phyloP scores from a whole-genome alignment of 2,113 vertebrate genomes.

The Urocynchramus pylzowi region DNA sequence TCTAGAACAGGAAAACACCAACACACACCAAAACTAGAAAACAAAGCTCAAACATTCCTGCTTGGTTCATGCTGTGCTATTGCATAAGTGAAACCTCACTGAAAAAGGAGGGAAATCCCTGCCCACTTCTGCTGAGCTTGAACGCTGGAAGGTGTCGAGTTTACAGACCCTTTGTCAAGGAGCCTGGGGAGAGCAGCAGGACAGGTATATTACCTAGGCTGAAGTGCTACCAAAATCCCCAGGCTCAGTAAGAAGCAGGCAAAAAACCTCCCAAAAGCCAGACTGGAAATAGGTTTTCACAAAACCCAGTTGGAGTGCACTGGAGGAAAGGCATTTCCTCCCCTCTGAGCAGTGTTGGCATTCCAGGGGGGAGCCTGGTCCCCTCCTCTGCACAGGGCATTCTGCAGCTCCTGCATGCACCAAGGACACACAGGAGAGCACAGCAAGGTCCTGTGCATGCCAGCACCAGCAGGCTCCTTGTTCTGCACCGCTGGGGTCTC shows the following conservation, averaged over 20 bases:
- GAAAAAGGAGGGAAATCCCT: background rate
- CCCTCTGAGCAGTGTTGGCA: background rate
- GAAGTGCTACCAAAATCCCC: background rate
- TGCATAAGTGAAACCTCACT: background rate
- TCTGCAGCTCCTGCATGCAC: background rate
- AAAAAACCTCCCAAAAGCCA: background rate
- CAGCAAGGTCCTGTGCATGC: background rate
- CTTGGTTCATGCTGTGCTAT: background rate
- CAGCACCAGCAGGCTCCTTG: background rate
- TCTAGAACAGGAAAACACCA: background rate
- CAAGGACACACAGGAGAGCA: background rate
- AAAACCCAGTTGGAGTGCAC: fast-evolving
- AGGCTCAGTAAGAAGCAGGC: background rate
- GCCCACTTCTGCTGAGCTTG: background rate
- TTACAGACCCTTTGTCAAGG: background rate
- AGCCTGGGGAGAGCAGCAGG: background rate
- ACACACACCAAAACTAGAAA: background rate
- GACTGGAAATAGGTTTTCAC: fast-evolving
- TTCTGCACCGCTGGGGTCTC: background rate
- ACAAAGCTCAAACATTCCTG: background rate
- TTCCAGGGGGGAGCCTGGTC: background rate
- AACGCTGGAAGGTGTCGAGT: background rate
- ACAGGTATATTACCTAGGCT: background rate
- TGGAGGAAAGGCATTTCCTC: background rate
- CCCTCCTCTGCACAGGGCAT: background rate